These are phyloP conservation scores for Heliconius charithonia DNA, from an alignment of 2,888 invertebrate species.

Conservation along the genomic window DNA sequence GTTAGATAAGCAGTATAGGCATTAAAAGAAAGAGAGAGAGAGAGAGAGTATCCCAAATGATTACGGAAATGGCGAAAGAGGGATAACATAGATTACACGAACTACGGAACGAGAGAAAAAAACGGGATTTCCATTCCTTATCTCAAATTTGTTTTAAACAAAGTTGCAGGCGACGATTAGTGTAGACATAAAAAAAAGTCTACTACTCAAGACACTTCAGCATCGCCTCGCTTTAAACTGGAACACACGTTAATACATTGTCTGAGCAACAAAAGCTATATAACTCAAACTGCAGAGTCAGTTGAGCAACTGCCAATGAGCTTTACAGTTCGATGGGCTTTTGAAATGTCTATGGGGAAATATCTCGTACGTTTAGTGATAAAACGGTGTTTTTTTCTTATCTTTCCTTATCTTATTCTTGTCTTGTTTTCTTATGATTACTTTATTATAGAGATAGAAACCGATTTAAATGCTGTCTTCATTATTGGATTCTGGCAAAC, in stretches of 20 bases:
- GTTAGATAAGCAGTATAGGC: too few relatives aligned
- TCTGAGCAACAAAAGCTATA: slow-evolving; percentile 16
- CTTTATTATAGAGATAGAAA: too few relatives aligned
- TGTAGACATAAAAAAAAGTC: slow-evolving; percentile 1
- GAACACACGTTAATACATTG: slow-evolving; percentile 17
- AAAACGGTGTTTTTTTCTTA: slow-evolving; percentile 1
- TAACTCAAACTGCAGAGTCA: slow-evolving; percentile 27
- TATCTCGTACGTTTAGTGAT: not conserved
- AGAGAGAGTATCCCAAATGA: too few relatives aligned
- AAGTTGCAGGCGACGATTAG: not conserved
- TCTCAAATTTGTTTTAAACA: not conserved
- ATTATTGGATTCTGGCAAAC: too few relatives aligned
- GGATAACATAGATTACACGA: too few relatives aligned
- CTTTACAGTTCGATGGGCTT: slow-evolving; percentile 26
- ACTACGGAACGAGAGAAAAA: not conserved
- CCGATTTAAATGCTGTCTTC: too few relatives aligned
- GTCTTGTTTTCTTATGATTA: not conserved
- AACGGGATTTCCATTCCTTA: not conserved
- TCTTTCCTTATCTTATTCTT: not conserved
- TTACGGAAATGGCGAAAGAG: too few relatives aligned
- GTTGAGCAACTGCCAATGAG: slow-evolving; percentile 29
- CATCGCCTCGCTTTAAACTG: slow-evolving; percentile 9
- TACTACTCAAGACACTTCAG: slow-evolving; percentile 2
- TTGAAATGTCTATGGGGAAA: slow-evolving; percentile 17
- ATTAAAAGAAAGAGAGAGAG: too few relatives aligned